Evolutionary conservation across 2,113 vertebrate species (phyloP).

Genomic region (Halichoeres trimaculatus): DNA sequence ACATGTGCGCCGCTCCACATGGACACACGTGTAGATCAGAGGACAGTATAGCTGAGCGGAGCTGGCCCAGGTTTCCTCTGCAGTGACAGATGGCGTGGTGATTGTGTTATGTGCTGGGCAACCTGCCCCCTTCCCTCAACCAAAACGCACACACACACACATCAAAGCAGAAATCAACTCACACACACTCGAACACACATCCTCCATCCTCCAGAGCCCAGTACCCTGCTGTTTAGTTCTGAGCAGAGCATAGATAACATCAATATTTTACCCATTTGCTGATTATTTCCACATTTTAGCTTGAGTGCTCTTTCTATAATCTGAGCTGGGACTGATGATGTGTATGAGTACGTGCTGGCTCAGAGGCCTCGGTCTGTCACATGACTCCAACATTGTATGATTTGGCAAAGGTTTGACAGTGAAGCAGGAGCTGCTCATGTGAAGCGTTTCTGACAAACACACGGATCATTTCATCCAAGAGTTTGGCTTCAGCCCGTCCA

Average conservation of each 20-base stretch:
- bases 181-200: slow-evolving; percentile 2
- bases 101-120: slow-evolving; percentile 25
- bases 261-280: slow-evolving; percentile 37
- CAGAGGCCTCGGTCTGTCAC: neutral
- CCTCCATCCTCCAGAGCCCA: slow-evolving; percentile 8
- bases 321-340: neutral
- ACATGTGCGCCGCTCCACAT: slow-evolving; percentile 5
- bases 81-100: slow-evolving; percentile 41
- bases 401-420: neutral
- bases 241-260: slow-evolving; percentile 20
- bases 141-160: slow-evolving; percentile 4
- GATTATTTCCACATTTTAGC: slow-evolving; percentile 39
- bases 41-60: slow-evolving; percentile 15
- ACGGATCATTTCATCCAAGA: neutral
- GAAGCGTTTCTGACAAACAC: neutral
- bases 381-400: neutral
- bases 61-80: slow-evolving; percentile 23
- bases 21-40: slow-evolving; percentile 21
- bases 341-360: neutral
- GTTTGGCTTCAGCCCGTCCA: neutral
- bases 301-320: slow-evolving; percentile 26
- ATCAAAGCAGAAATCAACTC: neutral
- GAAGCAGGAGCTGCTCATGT: neutral
- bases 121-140: slow-evolving; percentile 26
- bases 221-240: slow-evolving; percentile 11